Conservation (phyloP, 92 coral and sea anemone species). For the Umimayanthus chanpuru region DNA sequence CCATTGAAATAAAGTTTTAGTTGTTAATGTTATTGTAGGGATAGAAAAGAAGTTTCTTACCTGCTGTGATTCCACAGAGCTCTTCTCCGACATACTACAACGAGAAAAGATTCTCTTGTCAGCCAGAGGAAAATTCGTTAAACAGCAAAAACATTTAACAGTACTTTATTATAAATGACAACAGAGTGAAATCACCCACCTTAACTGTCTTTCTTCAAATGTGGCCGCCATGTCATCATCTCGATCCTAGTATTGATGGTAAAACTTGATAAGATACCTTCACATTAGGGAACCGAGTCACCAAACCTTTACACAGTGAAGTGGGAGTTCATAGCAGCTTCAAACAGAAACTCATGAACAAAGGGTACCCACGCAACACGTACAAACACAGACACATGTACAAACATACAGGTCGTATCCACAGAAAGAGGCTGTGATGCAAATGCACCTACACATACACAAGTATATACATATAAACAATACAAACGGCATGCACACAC, state of each 20-base stretch:
- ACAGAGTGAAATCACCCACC: conserved; percentile 44
- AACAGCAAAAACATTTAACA: background rate
- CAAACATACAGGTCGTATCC: too few relatives aligned
- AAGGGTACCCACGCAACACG: background rate
- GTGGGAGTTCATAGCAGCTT: background rate
- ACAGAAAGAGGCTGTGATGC: too few relatives aligned
- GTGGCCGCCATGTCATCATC: conserved; percentile 97
- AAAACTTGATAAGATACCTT: background rate
- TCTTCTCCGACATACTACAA: conserved; percentile 38
- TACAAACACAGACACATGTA: background rate
- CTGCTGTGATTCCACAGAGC: conserved; percentile 58
- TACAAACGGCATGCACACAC: background rate
- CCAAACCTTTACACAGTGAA: background rate
- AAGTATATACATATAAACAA: background rate
- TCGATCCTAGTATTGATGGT: conserved; percentile 59
- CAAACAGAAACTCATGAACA: too few relatives aligned
- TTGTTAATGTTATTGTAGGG: background rate
- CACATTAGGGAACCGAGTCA: background rate
- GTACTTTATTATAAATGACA: background rate
- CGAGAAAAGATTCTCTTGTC: background rate
- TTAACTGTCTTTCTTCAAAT: conserved; percentile 84
- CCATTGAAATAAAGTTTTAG: too few relatives aligned
- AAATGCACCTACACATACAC: background rate
- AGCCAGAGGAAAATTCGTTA: background rate
- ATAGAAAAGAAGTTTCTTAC: background rate